Conservation (phyloP, 1,140 invertebrate species). For the Pseudomyrmex flavicornis region DNA sequence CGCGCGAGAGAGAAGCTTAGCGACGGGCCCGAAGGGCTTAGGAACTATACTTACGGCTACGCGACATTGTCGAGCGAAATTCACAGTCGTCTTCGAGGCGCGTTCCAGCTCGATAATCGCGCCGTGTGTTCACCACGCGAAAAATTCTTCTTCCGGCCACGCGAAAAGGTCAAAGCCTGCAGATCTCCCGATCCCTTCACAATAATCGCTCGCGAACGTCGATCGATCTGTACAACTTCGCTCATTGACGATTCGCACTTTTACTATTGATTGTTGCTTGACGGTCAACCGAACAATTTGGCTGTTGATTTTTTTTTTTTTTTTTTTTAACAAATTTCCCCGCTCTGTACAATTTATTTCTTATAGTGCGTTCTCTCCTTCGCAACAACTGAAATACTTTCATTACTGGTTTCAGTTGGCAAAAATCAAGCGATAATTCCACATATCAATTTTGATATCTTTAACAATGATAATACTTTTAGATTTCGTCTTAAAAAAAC, state of each 20-base stretch:
- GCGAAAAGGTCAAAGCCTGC: neutral
- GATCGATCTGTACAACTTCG: conserved; percentile 19
- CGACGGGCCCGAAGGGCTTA: conserved; percentile 70
- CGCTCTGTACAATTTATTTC: neutral
- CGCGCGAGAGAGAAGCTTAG: conserved; percentile 3
- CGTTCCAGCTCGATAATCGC: neutral
- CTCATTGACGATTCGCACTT: conserved; percentile 45
- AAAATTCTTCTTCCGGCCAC: neutral
- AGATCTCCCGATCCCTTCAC: neutral
- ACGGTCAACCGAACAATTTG: neutral
- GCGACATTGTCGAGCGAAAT: conserved; percentile 71
- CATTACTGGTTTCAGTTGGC: too few relatives aligned
- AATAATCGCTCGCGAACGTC: neutral
- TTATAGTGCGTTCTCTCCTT: neutral
- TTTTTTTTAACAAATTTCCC: conserved; percentile 13
- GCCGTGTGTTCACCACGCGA: neutral
- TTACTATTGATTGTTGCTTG: neutral
- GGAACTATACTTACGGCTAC: conserved; percentile 82
- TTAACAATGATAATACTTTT: conserved; percentile 31
- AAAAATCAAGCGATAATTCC: conserved; percentile 4
- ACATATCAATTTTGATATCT: conserved; percentile 15
- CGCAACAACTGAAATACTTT: too few relatives aligned
- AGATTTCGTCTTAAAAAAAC: too few relatives aligned
- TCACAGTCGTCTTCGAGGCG: neutral
- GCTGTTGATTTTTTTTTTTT: conserved; percentile 4